Evolutionary conservation across 2,113 vertebrate species (phyloP).

Genomic region (Archocentrus centrarchus): DNA sequence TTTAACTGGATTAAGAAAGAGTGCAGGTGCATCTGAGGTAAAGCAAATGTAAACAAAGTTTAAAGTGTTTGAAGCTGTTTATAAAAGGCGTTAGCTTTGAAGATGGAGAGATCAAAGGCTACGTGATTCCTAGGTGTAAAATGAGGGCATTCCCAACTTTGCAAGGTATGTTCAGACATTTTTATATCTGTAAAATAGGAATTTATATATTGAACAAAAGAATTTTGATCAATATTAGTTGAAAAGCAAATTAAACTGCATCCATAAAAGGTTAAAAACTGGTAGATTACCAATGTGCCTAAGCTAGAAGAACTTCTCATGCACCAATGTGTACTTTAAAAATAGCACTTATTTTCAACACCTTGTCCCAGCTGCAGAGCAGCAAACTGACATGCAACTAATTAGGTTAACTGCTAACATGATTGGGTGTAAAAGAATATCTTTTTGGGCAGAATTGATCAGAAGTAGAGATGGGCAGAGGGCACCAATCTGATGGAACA

Average conservation of each 20-base stretch:
- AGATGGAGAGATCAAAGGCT: neutral
- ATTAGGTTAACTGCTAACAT: neutral
- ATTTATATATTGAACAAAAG: neutral
- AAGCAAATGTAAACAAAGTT: neutral
- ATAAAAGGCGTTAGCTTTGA: conserved; percentile 1
- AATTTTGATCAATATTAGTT: neutral
- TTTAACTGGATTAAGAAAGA: neutral
- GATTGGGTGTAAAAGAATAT: neutral
- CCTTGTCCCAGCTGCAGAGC: neutral
- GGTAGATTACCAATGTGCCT: neutral
- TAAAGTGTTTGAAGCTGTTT: conserved; percentile 8
- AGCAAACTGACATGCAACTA: neutral
- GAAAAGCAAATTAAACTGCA: neutral
- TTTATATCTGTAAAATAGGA: neutral
- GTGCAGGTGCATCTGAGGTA: neutral
- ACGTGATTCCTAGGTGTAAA: neutral
- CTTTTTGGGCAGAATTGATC: too few relatives aligned
- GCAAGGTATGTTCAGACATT: neutral
- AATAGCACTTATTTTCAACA: neutral
- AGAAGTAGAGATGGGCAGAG: too few relatives aligned
- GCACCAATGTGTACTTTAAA: neutral
- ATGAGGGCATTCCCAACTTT: neutral
- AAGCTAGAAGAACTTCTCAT: neutral
- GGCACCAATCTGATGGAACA: too few relatives aligned
- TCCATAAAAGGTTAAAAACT: neutral